Conservation (phyloP, 2,113 vertebrate species). For the Bufo gargarizans region DNA sequence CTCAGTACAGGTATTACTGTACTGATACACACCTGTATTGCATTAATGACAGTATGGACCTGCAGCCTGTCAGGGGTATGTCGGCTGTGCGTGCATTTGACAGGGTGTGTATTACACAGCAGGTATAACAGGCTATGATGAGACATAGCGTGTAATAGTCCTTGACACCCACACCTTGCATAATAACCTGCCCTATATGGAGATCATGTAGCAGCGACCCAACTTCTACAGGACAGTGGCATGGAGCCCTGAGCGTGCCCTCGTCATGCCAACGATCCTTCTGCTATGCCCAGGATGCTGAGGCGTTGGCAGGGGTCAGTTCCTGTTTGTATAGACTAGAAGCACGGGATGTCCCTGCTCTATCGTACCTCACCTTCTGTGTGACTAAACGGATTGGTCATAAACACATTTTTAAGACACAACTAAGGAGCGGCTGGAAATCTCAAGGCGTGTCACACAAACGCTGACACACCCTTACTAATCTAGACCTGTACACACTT, state of each 20-base stretch:
- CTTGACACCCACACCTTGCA: neutral
- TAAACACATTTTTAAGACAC: slow-evolving; percentile 14
- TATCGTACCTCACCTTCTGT: neutral
- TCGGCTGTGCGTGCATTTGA: neutral
- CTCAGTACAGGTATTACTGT: too few relatives aligned
- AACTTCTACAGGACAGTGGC: neutral
- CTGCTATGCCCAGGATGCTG: neutral
- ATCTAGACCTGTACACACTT: slow-evolving; percentile 42
- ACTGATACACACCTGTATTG: too few relatives aligned
- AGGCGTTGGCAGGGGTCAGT: too few relatives aligned
- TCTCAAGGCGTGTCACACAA: slow-evolving; percentile 34
- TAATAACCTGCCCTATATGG: neutral
- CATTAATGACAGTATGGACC: too few relatives aligned
- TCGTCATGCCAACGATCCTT: neutral
- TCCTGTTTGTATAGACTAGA: too few relatives aligned
- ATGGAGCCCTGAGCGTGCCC: neutral
- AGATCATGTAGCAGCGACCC: neutral
- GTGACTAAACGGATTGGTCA: slow-evolving; percentile 3
- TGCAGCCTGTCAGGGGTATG: neutral
- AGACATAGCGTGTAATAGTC: slow-evolving; percentile 15
- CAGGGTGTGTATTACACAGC: slow-evolving; percentile 11
- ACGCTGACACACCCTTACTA: slow-evolving; percentile 25
- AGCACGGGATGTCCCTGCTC: too few relatives aligned
- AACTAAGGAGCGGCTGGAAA: slow-evolving; percentile 14
- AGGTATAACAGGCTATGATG: neutral